Conservation (phyloP, 1,140 invertebrate genomes). For the Pachypeltis micranthus region DNA sequence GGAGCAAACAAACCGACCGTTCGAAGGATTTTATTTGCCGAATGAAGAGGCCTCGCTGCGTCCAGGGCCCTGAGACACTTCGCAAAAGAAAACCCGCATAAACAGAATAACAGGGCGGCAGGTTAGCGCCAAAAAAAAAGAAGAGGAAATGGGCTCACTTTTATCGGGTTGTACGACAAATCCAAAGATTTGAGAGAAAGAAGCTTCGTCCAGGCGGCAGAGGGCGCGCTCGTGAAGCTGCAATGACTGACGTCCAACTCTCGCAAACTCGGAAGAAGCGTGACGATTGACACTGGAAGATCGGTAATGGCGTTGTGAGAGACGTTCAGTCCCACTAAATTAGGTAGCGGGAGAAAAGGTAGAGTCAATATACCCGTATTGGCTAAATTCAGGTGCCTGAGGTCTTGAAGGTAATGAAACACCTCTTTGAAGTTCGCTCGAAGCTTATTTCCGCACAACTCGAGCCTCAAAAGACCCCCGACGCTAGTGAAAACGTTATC, state of each 20-base stretch:
- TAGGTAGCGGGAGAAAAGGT: slow-evolving; percentile 56
- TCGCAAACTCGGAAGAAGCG: slow-evolving; percentile 47
- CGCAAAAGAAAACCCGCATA: too few species aligned
- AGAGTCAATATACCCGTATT: slow-evolving; percentile 58
- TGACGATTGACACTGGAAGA: slow-evolving; percentile 46
- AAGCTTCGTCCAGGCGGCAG: slow-evolving; percentile 45
- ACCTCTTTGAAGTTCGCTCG: slow-evolving; percentile 80
- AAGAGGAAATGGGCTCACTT: slow-evolving; percentile 38
- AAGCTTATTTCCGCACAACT: slow-evolving; percentile 66
- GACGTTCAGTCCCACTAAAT: slow-evolving; percentile 60
- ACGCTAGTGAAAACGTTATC: slow-evolving; percentile 81
- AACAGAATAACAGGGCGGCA: too few species aligned
- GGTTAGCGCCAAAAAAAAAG: too few species aligned
- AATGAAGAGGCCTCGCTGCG: too few species aligned
- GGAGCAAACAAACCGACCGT: too few species aligned
- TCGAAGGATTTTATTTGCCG: too few species aligned
- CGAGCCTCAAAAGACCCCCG: slow-evolving; percentile 58
- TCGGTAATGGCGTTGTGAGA: slow-evolving; percentile 56
- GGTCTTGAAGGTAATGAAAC: slow-evolving; percentile 70
- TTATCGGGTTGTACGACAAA: slow-evolving; percentile 50
- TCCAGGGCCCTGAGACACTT: too few species aligned
- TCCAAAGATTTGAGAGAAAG: slow-evolving; percentile 47
- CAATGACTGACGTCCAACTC: slow-evolving; percentile 53
- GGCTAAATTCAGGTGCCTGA: slow-evolving; percentile 59
- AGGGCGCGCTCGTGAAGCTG: slow-evolving; percentile 48